These are phyloP conservation scores for Helostoma temminkii DNA, from an alignment of 2,797 vertebrate genomes.

Conservation along the genomic window DNA sequence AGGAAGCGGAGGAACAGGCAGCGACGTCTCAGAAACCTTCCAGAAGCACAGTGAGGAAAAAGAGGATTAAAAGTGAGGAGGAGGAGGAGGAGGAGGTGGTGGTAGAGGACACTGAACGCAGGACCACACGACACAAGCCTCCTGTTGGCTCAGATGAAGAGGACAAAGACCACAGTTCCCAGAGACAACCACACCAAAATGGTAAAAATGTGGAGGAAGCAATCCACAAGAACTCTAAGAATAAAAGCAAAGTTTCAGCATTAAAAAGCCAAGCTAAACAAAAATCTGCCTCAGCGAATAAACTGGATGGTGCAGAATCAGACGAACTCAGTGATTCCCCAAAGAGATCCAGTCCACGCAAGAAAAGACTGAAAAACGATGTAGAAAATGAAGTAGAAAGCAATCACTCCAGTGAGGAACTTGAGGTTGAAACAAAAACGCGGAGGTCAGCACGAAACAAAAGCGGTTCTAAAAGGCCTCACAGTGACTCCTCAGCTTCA, in stretches of 20 bases:
- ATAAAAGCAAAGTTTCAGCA: constrained; percentile 60
- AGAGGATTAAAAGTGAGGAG: constrained; percentile 70
- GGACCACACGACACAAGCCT: constrained; percentile 55
- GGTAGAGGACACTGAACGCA: constrained; percentile 43
- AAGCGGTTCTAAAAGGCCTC: constrained; percentile 63
- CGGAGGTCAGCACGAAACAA: constrained; percentile 57
- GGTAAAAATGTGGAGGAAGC: constrained; percentile 73
- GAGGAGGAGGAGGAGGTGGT: constrained; percentile 67
- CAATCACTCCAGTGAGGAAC: constrained; percentile 66
- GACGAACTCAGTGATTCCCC: constrained; percentile 69
- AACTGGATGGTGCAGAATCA: constrained; percentile 63
- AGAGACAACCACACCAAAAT: constrained; percentile 80
- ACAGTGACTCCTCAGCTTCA: constrained; percentile 47
- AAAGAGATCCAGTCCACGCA: constrained; percentile 60
- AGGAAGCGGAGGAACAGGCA: constrained; percentile 46
- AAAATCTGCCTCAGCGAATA: constrained; percentile 73
- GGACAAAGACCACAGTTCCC: constrained; percentile 47
- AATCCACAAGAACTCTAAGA: constrained; percentile 65
- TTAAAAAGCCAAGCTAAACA: constrained; percentile 79
- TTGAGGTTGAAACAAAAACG: constrained; percentile 40
- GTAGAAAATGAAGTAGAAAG: constrained; percentile 40
- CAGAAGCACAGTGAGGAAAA: constrained; percentile 70
- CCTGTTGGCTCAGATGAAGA: constrained; percentile 78
- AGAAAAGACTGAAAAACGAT: constrained; percentile 63
- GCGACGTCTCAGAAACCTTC: constrained; percentile 55